Percentiles rank a stretch among this genome's conserved stretches.
Conservation (phyloP, 2,113 vertebrate genomes). For the Helogale parvula region DNA sequence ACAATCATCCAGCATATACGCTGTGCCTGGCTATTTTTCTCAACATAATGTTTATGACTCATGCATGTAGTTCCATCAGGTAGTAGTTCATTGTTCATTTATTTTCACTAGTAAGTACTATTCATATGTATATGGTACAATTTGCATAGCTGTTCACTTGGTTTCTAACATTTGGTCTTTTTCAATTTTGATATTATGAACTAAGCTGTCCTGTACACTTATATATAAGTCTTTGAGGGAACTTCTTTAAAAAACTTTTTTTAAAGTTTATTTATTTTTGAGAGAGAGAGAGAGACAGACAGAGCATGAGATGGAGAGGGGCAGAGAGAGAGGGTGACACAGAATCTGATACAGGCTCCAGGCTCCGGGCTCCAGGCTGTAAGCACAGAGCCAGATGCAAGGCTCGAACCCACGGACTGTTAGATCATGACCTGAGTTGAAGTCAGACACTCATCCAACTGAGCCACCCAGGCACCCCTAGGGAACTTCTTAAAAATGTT, state of each 20-base stretch:
- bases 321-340: too few relatives aligned
- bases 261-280: too few relatives aligned
- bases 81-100: neutral
- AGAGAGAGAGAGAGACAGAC: too few relatives aligned
- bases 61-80: neutral
- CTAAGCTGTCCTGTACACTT: neutral
- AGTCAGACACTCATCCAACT: too few relatives aligned
- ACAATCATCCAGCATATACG: neutral
- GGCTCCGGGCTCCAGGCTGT: too few relatives aligned
- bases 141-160: neutral
- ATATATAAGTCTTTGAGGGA: neutral
- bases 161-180: neutral
- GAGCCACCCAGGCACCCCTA: too few relatives aligned
- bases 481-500: neutral
- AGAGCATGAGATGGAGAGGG: too few relatives aligned
- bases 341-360: too few relatives aligned
- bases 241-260: too few relatives aligned
- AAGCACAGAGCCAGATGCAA: too few relatives aligned
- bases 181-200: neutral
- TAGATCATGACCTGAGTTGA: too few relatives aligned
- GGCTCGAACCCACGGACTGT: too few relatives aligned
- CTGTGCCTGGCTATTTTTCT: neutral
- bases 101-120: neutral
- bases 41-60: neutral
- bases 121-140: neutral